Evolutionary conservation across 2,797 vertebrate species (phyloP), one percentile per base, ranked within the genome.

Genomic region (Crenichthys baileyi): DNA sequence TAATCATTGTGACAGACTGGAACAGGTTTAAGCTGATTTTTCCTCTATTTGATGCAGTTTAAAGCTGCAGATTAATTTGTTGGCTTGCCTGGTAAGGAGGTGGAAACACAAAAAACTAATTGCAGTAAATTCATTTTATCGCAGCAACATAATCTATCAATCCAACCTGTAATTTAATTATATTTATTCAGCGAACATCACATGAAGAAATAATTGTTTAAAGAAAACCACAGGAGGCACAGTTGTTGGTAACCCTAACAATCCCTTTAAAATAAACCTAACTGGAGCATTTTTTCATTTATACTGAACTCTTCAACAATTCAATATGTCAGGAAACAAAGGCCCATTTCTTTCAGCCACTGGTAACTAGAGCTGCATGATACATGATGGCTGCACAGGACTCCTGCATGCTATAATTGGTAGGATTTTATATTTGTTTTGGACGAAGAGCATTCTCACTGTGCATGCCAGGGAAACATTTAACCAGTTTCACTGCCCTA

Each of bases 111-210:
- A 16, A 60, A 36, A 36, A 36, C 36, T 4, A 36, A 36, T 36
- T 60, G 55, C 1, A 61, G 60, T 61, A 61, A 61, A 31, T 18
- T 31, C 0, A 31, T 18, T 61, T 61, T 61, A 61, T 2, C 31
- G 60, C 60, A 67, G 63, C 63, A 67, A 24, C 36, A 61, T 61
- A 67, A 67, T 67, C 36, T 41, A 44, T 11, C 1, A 53, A 53
- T 48, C 48, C 5, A 39, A 22, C 2, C 16, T 65, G 18, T 41
- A 39, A 5, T 41, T 67, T 53, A 20, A 53, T 20, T 53, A 53
- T 6, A 53, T 20, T 20, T 51, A 67, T 73, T 75, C 78, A 80
- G 3, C 16, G 58, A 74, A 50, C 36, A 60, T 29, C 13, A 15
- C 58, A 60, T 13, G 4, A 22, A 22, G 31, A 31, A 63, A 63